phyloP scores from a whole-genome alignment of 2,888 invertebrate genomes.

The Leptopilina myrica region DNA sequence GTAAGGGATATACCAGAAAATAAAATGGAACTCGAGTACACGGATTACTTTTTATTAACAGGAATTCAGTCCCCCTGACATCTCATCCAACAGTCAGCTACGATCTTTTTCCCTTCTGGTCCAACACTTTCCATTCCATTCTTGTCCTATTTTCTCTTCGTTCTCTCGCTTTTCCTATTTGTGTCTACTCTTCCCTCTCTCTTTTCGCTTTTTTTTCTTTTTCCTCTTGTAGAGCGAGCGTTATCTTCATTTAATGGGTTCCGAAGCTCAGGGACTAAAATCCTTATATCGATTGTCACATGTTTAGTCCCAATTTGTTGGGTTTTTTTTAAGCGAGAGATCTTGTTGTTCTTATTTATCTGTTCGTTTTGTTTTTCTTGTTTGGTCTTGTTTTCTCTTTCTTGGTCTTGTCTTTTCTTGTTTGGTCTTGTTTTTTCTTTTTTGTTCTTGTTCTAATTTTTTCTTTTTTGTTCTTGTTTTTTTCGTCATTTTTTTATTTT shows the following conservation, averaged over 20 bases:
- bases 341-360: neutral
- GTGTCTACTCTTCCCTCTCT: neutral
- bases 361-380: too few species aligned
- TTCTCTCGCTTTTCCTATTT: neutral
- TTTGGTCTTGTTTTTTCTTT: too few species aligned
- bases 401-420: too few species aligned
- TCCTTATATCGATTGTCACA: constrained; percentile 4
- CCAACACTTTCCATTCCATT: constrained; percentile 11
- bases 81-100: constrained; percentile 38
- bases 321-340: neutral
- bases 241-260: constrained; percentile 6
- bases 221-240: neutral
- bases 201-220: too few species aligned
- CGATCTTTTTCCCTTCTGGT: constrained; percentile 1
- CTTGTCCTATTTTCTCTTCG: neutral
- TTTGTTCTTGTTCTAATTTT: too few species aligned
- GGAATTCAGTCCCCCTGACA: constrained; percentile 38
- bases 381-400: too few species aligned
- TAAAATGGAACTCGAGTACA: constrained; percentile 25
- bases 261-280: neutral
- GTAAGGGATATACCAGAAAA: constrained; percentile 31
- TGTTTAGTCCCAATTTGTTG: neutral
- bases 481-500: too few species aligned
- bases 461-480: too few species aligned
- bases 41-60: constrained; percentile 27